These are phyloP conservation scores for Lasioglossum villosulum DNA, from an alignment of 2,888 invertebrate species.

Conservation along the genomic window DNA sequence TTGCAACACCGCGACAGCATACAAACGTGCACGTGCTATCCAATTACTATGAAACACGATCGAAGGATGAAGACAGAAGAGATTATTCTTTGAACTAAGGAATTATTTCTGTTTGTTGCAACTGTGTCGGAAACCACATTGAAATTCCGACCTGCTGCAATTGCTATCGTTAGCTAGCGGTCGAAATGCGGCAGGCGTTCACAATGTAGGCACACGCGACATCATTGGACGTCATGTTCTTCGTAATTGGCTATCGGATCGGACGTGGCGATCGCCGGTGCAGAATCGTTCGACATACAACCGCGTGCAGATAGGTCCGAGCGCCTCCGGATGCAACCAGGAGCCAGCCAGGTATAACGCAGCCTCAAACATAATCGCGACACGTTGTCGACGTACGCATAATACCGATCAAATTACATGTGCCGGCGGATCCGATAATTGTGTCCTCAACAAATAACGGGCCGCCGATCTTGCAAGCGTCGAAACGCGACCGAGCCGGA, in stretches of 20 bases:
- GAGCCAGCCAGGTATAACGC: conserved; percentile 36
- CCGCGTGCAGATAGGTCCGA: conserved; percentile 53
- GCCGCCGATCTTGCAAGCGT: conserved; percentile 39
- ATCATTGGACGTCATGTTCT: conserved; percentile 76
- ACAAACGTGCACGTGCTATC: not conserved
- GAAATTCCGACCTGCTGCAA: not conserved
- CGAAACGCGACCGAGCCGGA: conserved; percentile 6
- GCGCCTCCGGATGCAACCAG: conserved; percentile 23
- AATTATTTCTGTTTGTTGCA: not conserved
- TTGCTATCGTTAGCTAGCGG: conserved; percentile 6
- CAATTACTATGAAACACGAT: not conserved
- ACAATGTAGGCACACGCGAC: conserved; percentile 60
- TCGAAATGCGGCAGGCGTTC: conserved; percentile 25
- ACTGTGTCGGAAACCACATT: not conserved
- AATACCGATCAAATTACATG: conserved; percentile 76
- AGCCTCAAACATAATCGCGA: conserved; percentile 76
- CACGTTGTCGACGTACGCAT: conserved; percentile 77
- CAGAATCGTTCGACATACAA: conserved; percentile 36
- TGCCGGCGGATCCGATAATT: conserved; percentile 76
- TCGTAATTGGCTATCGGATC: conserved; percentile 81
- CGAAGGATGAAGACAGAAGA: not conserved
- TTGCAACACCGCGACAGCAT: too few species aligned
- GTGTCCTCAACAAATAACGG: conserved; percentile 77
- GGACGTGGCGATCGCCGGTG: conserved; percentile 71
- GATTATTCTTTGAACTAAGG: not conserved